Conservation (phyloP, 1,140 invertebrate genomes). For the Habropoda laboriosa region DNA sequence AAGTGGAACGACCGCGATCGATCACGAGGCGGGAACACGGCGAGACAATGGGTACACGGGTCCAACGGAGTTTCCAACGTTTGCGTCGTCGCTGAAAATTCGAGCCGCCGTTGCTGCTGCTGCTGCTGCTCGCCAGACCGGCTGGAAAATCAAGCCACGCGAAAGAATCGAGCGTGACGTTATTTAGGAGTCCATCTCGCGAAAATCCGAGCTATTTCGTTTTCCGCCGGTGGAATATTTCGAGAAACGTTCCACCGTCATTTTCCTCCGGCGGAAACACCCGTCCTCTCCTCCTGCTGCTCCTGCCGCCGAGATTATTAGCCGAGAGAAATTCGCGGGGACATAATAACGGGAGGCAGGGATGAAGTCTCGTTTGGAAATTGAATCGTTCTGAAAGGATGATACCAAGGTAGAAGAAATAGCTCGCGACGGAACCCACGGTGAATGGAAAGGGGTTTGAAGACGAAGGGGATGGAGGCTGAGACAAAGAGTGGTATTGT, state of each 20-base stretch:
- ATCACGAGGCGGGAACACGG: constrained; percentile 17
- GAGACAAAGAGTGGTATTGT: constrained; percentile 6
- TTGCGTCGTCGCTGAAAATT: constrained; percentile 1
- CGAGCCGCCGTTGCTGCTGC: too few species aligned
- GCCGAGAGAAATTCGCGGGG: not conserved
- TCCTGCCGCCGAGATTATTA: not conserved
- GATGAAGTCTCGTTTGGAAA: not conserved
- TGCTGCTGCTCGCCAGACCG: not conserved
- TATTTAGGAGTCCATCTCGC: not conserved
- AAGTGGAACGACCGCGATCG: constrained; percentile 33
- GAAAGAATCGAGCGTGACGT: not conserved
- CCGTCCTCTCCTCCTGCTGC: too few species aligned
- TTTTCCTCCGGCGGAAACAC: not conserved
- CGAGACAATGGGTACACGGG: constrained; percentile 23
- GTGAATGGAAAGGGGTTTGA: not conserved
- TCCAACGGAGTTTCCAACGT: not conserved
- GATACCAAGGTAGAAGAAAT: not conserved
- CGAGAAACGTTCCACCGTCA: not conserved
- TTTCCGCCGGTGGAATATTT: not conserved
- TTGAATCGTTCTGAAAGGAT: not conserved
- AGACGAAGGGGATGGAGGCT: too few species aligned
- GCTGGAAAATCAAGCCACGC: constrained; percentile 2
- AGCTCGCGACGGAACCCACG: not conserved
- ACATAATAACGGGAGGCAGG: too few species aligned
- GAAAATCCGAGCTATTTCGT: not conserved